These are phyloP conservation scores for Darevskia nairensis DNA, from an alignment of 2,797 vertebrate genomes.

Conservation along the genomic window DNA sequence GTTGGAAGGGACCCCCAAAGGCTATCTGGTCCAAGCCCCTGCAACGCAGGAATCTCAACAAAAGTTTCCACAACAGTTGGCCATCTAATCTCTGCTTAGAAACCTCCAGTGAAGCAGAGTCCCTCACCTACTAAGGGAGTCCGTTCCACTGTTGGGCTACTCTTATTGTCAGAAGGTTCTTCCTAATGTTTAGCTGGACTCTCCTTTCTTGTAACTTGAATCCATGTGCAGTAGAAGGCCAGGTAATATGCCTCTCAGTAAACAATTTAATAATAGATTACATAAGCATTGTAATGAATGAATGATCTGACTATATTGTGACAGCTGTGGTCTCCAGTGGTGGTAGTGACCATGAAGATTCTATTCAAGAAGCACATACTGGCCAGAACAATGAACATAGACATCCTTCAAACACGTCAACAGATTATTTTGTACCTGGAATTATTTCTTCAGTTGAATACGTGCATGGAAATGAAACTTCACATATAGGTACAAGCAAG, in stretches of 20 bases:
- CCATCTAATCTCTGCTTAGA: too few relatives aligned
- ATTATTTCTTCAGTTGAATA: background rate
- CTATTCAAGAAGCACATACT: background rate
- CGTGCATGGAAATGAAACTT: constrained; percentile 5
- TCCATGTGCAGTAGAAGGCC: background rate
- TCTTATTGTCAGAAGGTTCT: too few relatives aligned
- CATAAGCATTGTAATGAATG: background rate
- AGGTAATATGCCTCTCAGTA: background rate
- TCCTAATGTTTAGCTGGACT: too few relatives aligned
- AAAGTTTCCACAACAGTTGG: too few relatives aligned
- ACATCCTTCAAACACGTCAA: background rate
- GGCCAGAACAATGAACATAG: background rate
- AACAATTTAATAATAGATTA: background rate
- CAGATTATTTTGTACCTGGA: constrained; percentile 8
- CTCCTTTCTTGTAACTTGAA: too few relatives aligned
- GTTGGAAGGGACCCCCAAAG: too few relatives aligned
- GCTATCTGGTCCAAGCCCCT: too few relatives aligned
- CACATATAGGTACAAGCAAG: constrained; percentile 4
- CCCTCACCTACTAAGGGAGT: too few relatives aligned
- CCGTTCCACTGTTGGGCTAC: too few relatives aligned
- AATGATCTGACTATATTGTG: constrained; percentile 11
- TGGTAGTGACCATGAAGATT: constrained; percentile 7
- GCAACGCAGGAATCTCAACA: too few relatives aligned
- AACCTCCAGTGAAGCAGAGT: too few relatives aligned
- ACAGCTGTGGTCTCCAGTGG: constrained; percentile 9